Percentiles rank a stretch among this genome's conserved stretches.
Evolutionary conservation across 2,113 vertebrate species (phyloP).

Genomic region (Heterochromis multidens): DNA sequence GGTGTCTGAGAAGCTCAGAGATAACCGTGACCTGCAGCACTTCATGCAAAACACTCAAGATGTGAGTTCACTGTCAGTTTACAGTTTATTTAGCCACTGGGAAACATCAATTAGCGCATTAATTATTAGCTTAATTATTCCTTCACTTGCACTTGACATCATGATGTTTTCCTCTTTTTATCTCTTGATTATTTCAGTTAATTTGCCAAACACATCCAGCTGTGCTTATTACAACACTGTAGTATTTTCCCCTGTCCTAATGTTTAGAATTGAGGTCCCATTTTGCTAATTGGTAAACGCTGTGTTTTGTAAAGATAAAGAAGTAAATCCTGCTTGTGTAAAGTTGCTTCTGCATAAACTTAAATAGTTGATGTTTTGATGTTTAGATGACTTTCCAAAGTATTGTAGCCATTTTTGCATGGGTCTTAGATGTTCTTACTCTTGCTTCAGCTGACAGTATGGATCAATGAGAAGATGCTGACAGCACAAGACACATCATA

Average conservation of each 20-base stretch:
- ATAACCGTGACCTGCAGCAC: conserved; percentile 89
- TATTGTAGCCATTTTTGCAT: neutral
- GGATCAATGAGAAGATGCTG: conserved; percentile 98
- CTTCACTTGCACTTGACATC: neutral
- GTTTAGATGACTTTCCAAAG: conserved; percentile 23
- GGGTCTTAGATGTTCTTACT: neutral
- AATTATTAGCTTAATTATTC: neutral
- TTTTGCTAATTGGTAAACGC: conserved; percentile 31
- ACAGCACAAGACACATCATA: conserved; percentile 91
- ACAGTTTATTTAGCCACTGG: neutral
- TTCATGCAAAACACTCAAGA: conserved; percentile 94
- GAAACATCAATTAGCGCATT: neutral
- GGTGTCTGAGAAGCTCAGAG: conserved; percentile 76
- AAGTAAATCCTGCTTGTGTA: conserved; percentile 3
- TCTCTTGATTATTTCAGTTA: neutral
- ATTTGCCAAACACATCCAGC: neutral
- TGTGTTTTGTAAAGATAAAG: conserved; percentile 32
- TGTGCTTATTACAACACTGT: neutral
- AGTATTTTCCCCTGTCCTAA: neutral
- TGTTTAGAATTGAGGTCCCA: neutral
- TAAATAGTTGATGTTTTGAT: conserved; percentile 10
- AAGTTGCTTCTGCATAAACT: conserved; percentile 16
- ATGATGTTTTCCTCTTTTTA: neutral
- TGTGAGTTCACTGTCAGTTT: conserved; percentile 74
- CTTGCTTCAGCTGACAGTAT: conserved; percentile 81